Base-by-base conservation (phyloP, 1,140 invertebrate genomes). In the Halesus radiatus region DNA sequence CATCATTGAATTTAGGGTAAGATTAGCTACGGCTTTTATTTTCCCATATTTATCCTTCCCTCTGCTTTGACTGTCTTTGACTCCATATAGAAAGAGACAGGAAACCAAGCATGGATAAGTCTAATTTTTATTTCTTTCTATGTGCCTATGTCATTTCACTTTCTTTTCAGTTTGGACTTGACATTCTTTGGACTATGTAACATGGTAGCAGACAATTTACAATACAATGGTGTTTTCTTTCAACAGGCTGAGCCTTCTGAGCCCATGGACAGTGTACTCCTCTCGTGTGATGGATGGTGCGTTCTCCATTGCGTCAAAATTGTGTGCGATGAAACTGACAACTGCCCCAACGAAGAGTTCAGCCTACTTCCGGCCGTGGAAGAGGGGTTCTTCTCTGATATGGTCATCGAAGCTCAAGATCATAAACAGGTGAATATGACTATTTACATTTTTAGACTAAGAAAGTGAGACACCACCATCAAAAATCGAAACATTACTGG, bases 341-440 rank as follows among this genome's bases (percentile, higher is more conserved):
- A 32, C 62, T 86, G 89, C 26, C 78, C 79, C 16, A 80, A 80
- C 37, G 76, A 83, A 37, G 82, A 85, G 4, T 93, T 91, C 85
- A 90, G 89, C 64, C 88, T 93, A 50, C 85, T 92, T 26, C 88
- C 90, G 74, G 92, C 92, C 15, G 86, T 93, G n/a, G 90, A 92
- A 80, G 91, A 93, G 80, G 91, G 91, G 1, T 93, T 90, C 84
- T 93, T 93, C 85, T 90, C 90, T 32, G 92, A 93, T 88, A 78
- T 92, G 62, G 86, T 85, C 53, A 87, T 92, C 45, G 87, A 84
- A 60, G 85, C 91, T 50, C 85, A 87, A 52, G 90, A 89, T 84
- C 89, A 89, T 37, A 92, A 90, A 87, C 87, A 91, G 86, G 91
- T 91, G 85, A 50, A 54, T 45, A 68, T 3, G 6, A 64, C 16